Percentiles rank a stretch among this genome's conserved stretches.
Evolutionary conservation across 2,113 vertebrate species (phyloP).

Genomic region (Nibea albiflora): DNA sequence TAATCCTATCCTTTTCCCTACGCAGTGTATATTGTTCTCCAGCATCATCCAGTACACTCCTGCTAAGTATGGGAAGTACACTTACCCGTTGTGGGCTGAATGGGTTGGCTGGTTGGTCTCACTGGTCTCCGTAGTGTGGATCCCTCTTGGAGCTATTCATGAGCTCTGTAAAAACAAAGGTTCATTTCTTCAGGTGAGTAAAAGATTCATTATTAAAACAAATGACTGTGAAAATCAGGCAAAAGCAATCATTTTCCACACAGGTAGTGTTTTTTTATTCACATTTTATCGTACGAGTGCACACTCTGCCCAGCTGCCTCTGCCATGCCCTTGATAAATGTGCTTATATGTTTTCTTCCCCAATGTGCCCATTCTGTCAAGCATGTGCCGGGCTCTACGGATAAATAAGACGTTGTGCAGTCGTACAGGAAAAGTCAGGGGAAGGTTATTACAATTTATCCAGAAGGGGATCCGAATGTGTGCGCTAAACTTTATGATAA

Average conservation of each 20-base stretch:
- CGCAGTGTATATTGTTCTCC: conserved; percentile 79
- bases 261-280: too few species aligned
- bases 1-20: not conserved
- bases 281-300: not conserved
- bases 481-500: not conserved
- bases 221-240: not conserved
- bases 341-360: not conserved
- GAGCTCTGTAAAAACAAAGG: conserved; percentile 79
- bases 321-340: not conserved
- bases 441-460: not conserved
- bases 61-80: conserved; percentile 78
- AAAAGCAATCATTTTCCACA: too few species aligned
- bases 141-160: conserved; percentile 82
- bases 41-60: conserved; percentile 81
- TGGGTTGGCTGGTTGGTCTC: conserved; percentile 81
- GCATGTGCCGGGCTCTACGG: not conserved
- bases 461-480: not conserved
- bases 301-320: too few species aligned
- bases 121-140: conserved; percentile 83
- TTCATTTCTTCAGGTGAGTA: conserved; percentile 76
- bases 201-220: not conserved
- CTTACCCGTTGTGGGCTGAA: conserved; percentile 82
- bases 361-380: not conserved
- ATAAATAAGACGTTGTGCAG: not conserved
- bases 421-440: not conserved